phyloP scores from a whole-genome alignment of 1,140 invertebrate species.

The Sinella curviseta region DNA sequence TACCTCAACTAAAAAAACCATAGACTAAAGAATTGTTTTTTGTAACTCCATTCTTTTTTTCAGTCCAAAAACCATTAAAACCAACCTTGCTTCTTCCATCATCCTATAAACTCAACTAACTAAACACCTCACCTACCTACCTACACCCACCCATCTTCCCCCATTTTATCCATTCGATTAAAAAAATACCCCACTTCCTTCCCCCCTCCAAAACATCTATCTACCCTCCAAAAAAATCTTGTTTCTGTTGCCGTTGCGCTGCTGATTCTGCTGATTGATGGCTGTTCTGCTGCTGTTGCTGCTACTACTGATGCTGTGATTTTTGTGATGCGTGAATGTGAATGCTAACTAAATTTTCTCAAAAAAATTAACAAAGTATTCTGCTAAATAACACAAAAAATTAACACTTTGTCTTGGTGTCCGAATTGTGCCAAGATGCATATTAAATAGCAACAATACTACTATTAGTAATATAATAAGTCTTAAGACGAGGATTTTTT shows the following conservation, averaged over 20 bases:
- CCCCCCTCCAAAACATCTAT: neutral
- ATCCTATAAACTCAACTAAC: neutral
- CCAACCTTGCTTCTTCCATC: neutral
- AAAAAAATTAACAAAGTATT: neutral
- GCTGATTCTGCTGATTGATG: neutral
- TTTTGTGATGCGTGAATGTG: constrained; percentile 3
- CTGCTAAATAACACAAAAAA: neutral
- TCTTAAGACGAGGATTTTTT: too few relatives aligned
- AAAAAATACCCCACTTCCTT: neutral
- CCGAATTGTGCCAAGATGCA: neutral
- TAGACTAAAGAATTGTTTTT: too few relatives aligned
- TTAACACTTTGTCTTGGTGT: neutral
- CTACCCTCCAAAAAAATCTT: neutral
- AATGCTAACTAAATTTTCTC: neutral
- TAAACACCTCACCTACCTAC: neutral
- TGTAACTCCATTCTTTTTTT: neutral
- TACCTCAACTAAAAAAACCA: too few relatives aligned
- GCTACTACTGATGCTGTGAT: neutral
- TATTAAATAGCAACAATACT: too few relatives aligned
- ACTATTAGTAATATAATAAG: too few relatives aligned
- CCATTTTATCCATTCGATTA: neutral
- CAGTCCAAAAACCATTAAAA: neutral
- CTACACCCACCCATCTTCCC: neutral
- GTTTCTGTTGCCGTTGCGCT: neutral
- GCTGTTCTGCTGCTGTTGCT: neutral